These are phyloP conservation scores for Gallinago solitaria DNA, from an alignment of 2,797 vertebrate genomes.

Conservation along the genomic window DNA sequence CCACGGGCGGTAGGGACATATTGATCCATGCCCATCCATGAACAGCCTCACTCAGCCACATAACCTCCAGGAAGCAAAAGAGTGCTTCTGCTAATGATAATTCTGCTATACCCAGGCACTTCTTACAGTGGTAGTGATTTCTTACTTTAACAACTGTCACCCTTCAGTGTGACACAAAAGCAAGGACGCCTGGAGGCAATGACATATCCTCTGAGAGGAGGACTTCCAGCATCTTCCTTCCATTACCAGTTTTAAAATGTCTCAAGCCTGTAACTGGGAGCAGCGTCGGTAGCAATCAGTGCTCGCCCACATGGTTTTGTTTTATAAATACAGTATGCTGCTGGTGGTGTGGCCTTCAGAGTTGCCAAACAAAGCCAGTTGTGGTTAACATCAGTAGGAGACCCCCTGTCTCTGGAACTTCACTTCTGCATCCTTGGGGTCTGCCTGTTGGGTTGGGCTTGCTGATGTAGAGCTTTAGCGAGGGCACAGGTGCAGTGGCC, in stretches of 20 bases:
- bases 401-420: neutral
- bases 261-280: neutral
- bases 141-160: accelerated
- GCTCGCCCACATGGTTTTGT: accelerated
- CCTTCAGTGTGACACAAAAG: neutral
- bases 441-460: neutral
- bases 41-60: accelerated
- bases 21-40: neutral
- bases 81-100: neutral
- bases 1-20: neutral
- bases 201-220: neutral
- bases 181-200: neutral
- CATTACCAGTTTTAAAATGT: neutral
- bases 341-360: neutral
- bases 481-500: slow-evolving; percentile 52
- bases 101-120: neutral
- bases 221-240: neutral
- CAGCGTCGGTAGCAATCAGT: neutral
- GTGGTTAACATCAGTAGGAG: neutral
- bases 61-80: neutral
- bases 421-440: neutral
- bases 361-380: neutral
- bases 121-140: neutral
- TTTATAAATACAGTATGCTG: neutral
- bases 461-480: slow-evolving; percentile 33